Base-by-base conservation (phyloP, 2,888 invertebrate species). In the Ochropleura leucogaster region DNA sequence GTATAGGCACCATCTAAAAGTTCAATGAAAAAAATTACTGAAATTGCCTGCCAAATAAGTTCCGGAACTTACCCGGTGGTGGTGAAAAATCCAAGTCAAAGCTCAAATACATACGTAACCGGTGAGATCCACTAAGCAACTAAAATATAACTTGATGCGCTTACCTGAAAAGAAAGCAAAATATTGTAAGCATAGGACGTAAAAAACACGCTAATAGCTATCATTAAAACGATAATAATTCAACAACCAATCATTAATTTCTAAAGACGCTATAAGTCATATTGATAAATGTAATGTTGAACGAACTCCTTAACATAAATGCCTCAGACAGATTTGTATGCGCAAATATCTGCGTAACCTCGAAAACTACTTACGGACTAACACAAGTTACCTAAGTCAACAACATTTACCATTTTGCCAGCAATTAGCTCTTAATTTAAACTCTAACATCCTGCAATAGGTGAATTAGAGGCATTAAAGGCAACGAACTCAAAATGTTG, bases 361-460 rank as follows among this genome's bases (percentile, higher is more conserved):
- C 72, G 64, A 51, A 74, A 16, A 59, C 51, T 70, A 78, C 57
- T 78, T 63, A 70, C 30, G 7, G 18, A 40, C 20, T 30, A 10
- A 65, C 40, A 69, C 63, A 72, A 80, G 67, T 85, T 77, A 72
- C 64, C 62, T 65, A 65, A 83, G 83, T 77, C 77, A 73, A 85
- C 68, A 77, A 66, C 65, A 67, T 74, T 80, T 82, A 82, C 71
- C 68, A 77, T 78, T 82, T 80, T 30, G 60, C 68, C 59, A 47
- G 74, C 74, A 87, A 85, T 88, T 82, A 77, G 83, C 77, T 84
- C 87, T 82, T 85, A 84, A 85, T 87, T 87, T 84, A 81, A 66
- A 75, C 42, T 82, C 78, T 81, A 87, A 85, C 86, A 89, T 90
- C 89, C 87, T 87, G 89, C 83, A 83, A 88, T 89, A 77, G 72